Conservation (phyloP, 2,888 invertebrate species). For the Stegana nigrithorax region DNA sequence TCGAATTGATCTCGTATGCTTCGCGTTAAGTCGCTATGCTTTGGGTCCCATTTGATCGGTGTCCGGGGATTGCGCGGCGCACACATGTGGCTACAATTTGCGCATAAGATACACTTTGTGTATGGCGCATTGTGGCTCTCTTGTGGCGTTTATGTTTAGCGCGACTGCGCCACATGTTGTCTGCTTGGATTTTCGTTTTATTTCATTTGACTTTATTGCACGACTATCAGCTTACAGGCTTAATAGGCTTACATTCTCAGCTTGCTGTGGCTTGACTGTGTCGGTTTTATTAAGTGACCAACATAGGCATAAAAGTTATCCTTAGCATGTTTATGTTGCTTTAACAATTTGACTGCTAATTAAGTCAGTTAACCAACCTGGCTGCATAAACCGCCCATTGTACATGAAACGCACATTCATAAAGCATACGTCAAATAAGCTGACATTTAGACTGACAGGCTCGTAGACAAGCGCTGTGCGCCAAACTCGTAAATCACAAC, state of each 20-base stretch:
- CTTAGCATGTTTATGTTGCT: too few species aligned
- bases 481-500: background rate
- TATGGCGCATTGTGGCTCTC: background rate
- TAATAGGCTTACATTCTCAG: too few species aligned
- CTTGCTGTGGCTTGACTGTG: background rate
- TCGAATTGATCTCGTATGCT: too few species aligned
- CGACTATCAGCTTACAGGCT: too few species aligned
- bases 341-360: too few species aligned
- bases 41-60: background rate
- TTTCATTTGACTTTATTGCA: constrained; percentile 12
- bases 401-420: constrained; percentile 21
- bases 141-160: constrained; percentile 9
- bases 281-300: too few species aligned
- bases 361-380: too few species aligned
- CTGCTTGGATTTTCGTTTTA: constrained; percentile 11
- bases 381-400: too few species aligned
- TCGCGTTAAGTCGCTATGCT: too few species aligned
- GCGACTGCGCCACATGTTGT: constrained; percentile 49
- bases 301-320: too few species aligned
- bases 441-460: constrained; percentile 20
- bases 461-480: too few species aligned
- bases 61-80: constrained; percentile 17
- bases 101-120: constrained; percentile 20
- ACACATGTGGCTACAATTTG: constrained; percentile 58
- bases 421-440: constrained; percentile 36